phyloP scores from a whole-genome alignment of 1,140 invertebrate genomes.

The Dreissena polymorpha region DNA sequence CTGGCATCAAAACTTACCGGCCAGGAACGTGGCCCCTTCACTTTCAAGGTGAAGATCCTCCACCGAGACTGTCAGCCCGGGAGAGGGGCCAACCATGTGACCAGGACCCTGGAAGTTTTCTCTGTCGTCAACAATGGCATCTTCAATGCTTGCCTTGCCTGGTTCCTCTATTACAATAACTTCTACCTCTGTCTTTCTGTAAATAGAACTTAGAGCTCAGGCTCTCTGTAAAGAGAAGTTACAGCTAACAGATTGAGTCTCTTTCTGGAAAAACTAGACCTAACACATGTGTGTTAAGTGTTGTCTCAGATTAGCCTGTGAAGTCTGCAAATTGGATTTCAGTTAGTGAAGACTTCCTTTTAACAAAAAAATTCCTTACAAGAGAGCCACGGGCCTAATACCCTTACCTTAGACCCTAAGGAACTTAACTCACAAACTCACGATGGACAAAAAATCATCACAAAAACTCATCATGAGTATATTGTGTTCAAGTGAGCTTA shows the following conservation, averaged over 20 bases:
- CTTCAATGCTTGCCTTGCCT: constrained; percentile 20
- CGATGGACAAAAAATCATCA: no score
- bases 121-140: background rate
- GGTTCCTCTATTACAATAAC: background rate
- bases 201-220: background rate
- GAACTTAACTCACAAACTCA: no score
- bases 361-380: no score
- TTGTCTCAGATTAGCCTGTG: no score
- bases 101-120: background rate
- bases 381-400: no score
- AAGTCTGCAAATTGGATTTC: no score
- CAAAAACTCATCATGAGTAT: no score
- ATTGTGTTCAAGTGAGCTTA: no score
- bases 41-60: constrained; percentile 40
- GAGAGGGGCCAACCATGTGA: background rate
- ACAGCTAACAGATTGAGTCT: background rate
- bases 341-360: no score
- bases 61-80: constrained; percentile 21
- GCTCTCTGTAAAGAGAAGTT: background rate
- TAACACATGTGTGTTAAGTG: no score
- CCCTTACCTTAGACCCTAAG: no score
- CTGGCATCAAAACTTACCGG: constrained; percentile 7
- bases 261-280: no score
- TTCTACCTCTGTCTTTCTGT: background rate
- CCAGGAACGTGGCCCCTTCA: constrained; percentile 42